Conservation (phyloP, 30 jellyfish, hydroid and myxozoan species). For the Catostylus mosaicus region DNA sequence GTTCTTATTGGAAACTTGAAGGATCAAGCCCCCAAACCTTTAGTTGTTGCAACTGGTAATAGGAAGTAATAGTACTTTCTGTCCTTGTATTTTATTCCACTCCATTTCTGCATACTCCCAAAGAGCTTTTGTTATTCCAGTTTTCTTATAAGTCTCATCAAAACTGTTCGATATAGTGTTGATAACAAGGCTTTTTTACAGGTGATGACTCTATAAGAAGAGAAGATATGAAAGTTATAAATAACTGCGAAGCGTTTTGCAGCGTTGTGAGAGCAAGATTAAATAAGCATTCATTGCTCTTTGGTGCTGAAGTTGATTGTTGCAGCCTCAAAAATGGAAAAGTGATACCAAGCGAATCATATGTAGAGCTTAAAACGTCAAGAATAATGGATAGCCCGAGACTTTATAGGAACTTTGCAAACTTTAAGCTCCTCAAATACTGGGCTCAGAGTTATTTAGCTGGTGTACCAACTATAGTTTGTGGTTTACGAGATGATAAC, state of each 20-base stretch:
- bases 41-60: too few species aligned
- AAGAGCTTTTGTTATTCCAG: too few species aligned
- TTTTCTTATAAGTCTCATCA: too few species aligned
- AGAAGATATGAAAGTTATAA: neutral
- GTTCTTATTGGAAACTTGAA: too few species aligned
- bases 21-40: too few species aligned
- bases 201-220: neutral
- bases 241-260: slow-evolving; percentile 87
- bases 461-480: slow-evolving; percentile 88
- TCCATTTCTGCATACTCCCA: too few species aligned
- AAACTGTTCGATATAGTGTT: too few species aligned
- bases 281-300: slow-evolving; percentile 70
- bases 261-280: slow-evolving; percentile 85
- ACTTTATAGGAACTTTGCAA: slow-evolving; percentile 76
- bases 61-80: too few species aligned
- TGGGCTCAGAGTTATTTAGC: slow-evolving; percentile 98
- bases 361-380: slow-evolving; percentile 86
- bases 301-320: slow-evolving; percentile 98
- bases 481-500: slow-evolving; percentile 92
- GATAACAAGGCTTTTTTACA: neutral
- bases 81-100: too few species aligned
- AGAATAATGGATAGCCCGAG: slow-evolving; percentile 50
- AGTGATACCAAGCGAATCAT: slow-evolving; percentile 68
- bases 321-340: slow-evolving; percentile 50
- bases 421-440: slow-evolving; percentile 80